A percentile compares a stretch with the other conserved stretches of the same genome.
These are phyloP conservation scores for Puma concolor DNA, from an alignment of 2,113 vertebrate species.

Conservation along the genomic window DNA sequence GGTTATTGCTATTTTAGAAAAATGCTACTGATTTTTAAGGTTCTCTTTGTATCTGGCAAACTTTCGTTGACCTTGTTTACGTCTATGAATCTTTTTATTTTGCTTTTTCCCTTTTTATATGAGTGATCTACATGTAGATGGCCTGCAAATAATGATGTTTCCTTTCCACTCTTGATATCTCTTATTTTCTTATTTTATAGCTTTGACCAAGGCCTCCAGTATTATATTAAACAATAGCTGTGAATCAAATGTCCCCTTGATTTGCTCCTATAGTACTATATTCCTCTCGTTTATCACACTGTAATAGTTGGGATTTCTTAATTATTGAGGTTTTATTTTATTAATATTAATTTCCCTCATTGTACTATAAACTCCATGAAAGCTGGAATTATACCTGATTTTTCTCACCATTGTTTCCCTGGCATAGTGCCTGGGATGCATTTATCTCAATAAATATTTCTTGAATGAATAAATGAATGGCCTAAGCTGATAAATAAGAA, in stretches of 20 bases:
- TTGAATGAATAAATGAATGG: background rate
- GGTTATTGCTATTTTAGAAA: background rate
- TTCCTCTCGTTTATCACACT: background rate
- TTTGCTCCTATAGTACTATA: background rate
- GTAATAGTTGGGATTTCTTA: background rate
- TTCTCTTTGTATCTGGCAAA: background rate
- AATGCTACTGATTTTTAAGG: background rate
- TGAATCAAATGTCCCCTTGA: background rate
- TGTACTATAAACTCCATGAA: background rate
- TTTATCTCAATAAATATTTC: background rate
- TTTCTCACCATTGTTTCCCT: background rate
- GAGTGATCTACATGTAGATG: background rate
- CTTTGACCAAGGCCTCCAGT: background rate
- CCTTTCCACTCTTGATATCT: background rate
- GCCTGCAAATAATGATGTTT: background rate
- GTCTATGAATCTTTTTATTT: background rate
- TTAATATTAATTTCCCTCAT: background rate
- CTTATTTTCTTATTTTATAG: constrained; percentile 1
- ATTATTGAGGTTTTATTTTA: background rate
- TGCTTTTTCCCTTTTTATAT: background rate
- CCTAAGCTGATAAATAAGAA: background rate
- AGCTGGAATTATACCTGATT: background rate
- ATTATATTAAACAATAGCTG: background rate
- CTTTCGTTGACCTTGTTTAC: background rate
- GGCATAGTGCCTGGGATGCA: background rate